A percentile compares a stretch with the other conserved stretches of the same genome.
phyloP scores from a whole-genome alignment of 2,797 vertebrate species.

The Amniataba percoides region DNA sequence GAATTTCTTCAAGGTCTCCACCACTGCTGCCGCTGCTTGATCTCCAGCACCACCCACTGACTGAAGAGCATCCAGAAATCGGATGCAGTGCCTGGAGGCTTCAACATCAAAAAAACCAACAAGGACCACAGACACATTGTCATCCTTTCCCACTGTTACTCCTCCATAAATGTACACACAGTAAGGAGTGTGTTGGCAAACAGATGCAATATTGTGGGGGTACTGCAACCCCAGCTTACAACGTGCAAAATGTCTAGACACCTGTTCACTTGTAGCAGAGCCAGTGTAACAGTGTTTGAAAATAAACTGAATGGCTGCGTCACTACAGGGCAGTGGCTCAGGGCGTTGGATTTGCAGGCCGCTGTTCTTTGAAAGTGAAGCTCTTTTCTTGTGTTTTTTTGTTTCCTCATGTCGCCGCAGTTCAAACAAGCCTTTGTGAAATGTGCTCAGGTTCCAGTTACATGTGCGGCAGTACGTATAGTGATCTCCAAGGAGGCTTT shows the following conservation, averaged over 20 bases:
- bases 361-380: accelerated
- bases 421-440: slow-evolving; percentile 57
- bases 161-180: slow-evolving; percentile 83
- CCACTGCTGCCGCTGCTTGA: slow-evolving; percentile 53
- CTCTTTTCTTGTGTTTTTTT: slow-evolving; percentile 66
- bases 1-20: slow-evolving; percentile 76
- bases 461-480: slow-evolving; percentile 81
- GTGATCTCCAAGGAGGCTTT: slow-evolving; percentile 70
- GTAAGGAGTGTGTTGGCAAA: slow-evolving; percentile 81
- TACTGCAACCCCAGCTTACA: slow-evolving; percentile 75
- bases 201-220: slow-evolving; percentile 70
- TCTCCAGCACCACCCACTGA: slow-evolving; percentile 39
- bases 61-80: slow-evolving; percentile 81
- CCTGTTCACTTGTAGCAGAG: slow-evolving; percentile 32
- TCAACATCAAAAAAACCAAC: slow-evolving; percentile 82
- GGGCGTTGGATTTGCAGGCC: background rate
- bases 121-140: slow-evolving; percentile 72
- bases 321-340: slow-evolving; percentile 57
- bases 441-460: slow-evolving; percentile 63
- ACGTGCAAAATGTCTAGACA: slow-evolving; percentile 55
- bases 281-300: slow-evolving; percentile 61
- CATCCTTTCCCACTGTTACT: slow-evolving; percentile 55
- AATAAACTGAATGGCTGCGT: slow-evolving; percentile 77
- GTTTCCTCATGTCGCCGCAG: slow-evolving; percentile 75
- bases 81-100: slow-evolving; percentile 65